Evolutionary conservation across 2,797 vertebrate species (phyloP), one percentile per base, ranked within the genome.

Genomic region (Echeneis naucrates): DNA sequence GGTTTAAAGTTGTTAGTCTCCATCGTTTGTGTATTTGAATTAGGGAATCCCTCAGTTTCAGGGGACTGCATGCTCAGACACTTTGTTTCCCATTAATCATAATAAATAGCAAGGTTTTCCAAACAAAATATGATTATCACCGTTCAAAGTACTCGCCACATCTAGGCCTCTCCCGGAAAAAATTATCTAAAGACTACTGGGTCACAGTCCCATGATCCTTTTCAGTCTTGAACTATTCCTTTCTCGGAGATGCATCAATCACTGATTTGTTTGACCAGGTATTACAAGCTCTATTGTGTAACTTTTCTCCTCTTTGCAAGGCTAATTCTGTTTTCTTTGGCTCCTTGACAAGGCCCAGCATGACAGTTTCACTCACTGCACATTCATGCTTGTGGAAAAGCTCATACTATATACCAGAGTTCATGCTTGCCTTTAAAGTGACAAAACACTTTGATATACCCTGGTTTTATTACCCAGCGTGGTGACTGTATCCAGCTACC

Each of bases 11-110:
- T 68, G n/a, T 75, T 57, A 79, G 21, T 66, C 53, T 40, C 33
- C 54, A 44, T 73, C 14, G 51, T 57, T 79, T 86, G 68, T 82
- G 67, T 77, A 83, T 86, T 85, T 87, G 78, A 81, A 88, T 83
- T 48, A 75, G 79, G 77, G 78, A 87, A 84, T 91, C 80, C 82
- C 80, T 77, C 35, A 58, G 70, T 87, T 85, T 80, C 24, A 70
- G 59, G 58, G 38, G 77, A 80, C 66, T 83, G 75, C 82, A 75
- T 88, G 87, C 85, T 85, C 24, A 50, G 81, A 64, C 88, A 91
- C 93, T 92, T 94, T 89, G 89, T 91, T 93, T 89, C 78, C 86
- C 77, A 92, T 93, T 93, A 91, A 79, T 77, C 78, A 67, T 87
- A 85, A 92, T 83, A 73, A 78, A 73, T 73, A 78, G 80, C 81